These are phyloP conservation scores for Actinia equina DNA, from an alignment of 64 coral and sea anemone genomes.

Conservation along the genomic window DNA sequence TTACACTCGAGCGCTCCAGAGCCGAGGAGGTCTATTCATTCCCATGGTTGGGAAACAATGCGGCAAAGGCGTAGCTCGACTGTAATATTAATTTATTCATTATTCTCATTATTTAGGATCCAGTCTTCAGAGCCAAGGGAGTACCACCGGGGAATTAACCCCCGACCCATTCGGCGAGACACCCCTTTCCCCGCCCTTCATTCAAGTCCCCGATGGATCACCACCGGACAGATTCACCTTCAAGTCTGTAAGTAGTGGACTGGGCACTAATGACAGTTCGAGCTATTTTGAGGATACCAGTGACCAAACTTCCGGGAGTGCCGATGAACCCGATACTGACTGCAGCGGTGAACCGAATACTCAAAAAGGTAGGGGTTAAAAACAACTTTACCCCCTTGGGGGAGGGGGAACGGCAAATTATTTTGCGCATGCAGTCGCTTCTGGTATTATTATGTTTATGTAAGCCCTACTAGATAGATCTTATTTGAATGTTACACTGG, in stretches of 20 bases:
- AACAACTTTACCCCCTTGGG: background rate
- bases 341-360: constrained; percentile 8
- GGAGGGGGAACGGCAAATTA: background rate
- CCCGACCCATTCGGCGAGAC: background rate
- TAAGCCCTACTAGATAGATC: too few relatives aligned
- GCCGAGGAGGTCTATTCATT: too few relatives aligned
- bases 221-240: constrained; percentile 68
- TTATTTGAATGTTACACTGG: background rate
- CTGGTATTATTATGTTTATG: too few relatives aligned
- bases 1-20: too few relatives aligned
- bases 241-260: constrained; percentile 89
- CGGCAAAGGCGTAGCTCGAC: too few relatives aligned
- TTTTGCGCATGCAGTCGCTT: background rate
- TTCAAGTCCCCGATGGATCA: constrained; percentile 20
- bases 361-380: background rate
- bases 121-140: constrained; percentile 8
- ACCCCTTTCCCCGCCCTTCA: background rate
- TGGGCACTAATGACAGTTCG: constrained; percentile 78
- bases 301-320: constrained; percentile 37
- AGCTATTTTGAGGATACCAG: constrained; percentile 90
- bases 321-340: constrained; percentile 6
- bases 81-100: too few relatives aligned
- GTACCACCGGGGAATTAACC: background rate
- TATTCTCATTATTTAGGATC: background rate
- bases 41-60: too few relatives aligned